Conservation (phyloP, 2,113 vertebrate genomes). For the Oncorhynchus gorbuscha region DNA sequence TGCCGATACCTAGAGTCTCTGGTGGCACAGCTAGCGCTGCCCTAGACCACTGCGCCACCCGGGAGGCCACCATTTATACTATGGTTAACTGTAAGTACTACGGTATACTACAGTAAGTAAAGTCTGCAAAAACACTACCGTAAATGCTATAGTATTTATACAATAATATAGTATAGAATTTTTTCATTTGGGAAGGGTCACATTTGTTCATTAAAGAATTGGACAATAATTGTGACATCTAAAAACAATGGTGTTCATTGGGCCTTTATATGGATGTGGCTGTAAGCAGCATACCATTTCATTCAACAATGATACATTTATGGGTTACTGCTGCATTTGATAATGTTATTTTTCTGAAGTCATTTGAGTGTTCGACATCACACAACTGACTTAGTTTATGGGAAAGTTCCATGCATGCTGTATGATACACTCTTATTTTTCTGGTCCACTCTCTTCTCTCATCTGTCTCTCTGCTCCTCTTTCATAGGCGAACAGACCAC, state of each 20-base stretch:
- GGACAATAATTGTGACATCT: too few relatives aligned
- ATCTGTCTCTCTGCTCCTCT: slow-evolving; percentile 21
- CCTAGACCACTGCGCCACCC: too few relatives aligned
- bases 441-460: neutral
- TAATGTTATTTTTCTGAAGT: neutral
- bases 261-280: neutral
- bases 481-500: slow-evolving; percentile 85
- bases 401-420: neutral
- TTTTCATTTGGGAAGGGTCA: too few relatives aligned
- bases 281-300: neutral
- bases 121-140: too few relatives aligned
- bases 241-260: neutral
- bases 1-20: too few relatives aligned
- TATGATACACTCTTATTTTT: neutral
- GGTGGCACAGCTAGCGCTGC: too few relatives aligned
- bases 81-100: too few relatives aligned
- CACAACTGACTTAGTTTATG: neutral
- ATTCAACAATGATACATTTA: neutral
- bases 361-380: neutral
- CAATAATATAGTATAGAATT: too few relatives aligned
- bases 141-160: too few relatives aligned
- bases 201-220: too few relatives aligned
- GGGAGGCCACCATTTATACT: too few relatives aligned
- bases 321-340: neutral
- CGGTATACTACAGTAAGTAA: too few relatives aligned